These are phyloP conservation scores for Platorchestia sp. DNA, from an alignment of 1,140 invertebrate species.

Conservation along the genomic window DNA sequence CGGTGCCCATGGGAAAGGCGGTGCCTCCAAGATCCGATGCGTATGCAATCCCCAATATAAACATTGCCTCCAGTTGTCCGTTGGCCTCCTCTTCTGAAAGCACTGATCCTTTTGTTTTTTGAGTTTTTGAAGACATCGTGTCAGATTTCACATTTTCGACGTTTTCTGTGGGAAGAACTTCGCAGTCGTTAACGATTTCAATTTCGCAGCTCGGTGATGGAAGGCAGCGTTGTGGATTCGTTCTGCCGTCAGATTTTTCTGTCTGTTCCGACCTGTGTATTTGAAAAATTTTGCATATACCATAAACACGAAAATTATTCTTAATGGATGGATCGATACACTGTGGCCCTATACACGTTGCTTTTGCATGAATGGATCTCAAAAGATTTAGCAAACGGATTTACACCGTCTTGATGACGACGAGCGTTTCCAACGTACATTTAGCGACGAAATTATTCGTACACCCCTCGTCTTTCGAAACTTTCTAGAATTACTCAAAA, in stretches of 20 bases:
- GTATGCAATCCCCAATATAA: constrained; percentile 66
- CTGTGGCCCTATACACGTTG: too few species aligned
- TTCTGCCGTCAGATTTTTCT: not conserved
- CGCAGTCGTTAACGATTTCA: too few species aligned
- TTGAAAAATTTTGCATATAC: too few species aligned
- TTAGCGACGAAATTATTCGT: too few species aligned
- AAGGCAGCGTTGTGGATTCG: not conserved
- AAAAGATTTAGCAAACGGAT: too few species aligned
- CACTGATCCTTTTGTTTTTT: not conserved
- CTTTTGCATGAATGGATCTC: too few species aligned
- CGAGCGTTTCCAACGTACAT: too few species aligned
- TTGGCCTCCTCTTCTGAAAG: not conserved
- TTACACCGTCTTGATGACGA: too few species aligned
- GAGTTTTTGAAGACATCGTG: not conserved
- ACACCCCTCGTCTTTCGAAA: too few species aligned
- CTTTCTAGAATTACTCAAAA: too few species aligned
- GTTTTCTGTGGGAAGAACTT: not conserved
- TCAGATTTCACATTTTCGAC: not conserved
- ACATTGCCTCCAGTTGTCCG: constrained; percentile 19
- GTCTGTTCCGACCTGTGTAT: not conserved
- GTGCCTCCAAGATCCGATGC: constrained; percentile 72
- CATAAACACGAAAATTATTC: too few species aligned
- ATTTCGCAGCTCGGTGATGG: not conserved
- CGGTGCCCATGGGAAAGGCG: constrained; percentile 71
- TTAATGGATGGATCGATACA: too few species aligned